Base-by-base conservation (phyloP, 1,140 invertebrate genomes). In the Globodera rostochiensis region DNA sequence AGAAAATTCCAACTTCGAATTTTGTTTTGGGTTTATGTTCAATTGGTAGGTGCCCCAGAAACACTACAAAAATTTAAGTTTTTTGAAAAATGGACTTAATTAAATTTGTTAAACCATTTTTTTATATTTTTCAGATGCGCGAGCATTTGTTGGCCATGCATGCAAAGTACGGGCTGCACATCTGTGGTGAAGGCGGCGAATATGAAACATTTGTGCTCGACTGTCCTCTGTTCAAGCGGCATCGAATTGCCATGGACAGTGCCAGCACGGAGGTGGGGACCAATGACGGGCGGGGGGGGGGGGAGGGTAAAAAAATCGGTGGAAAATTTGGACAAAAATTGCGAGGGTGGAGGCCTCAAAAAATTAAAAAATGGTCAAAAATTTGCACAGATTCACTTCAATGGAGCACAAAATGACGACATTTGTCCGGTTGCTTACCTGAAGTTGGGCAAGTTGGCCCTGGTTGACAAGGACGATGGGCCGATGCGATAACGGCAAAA, bases 161-260 rank as follows among this genome's bases (percentile, higher is more conserved):
- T 45, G 50, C 81, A 13, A 96, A 97, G 91, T 99, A 96, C 92
- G 95, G 96, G 15, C 67, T 77, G 64, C 83, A 87, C 64, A 74
- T 98, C 70, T 99, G 97, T 92, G 97, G 97, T 67, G 97, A 99
- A 92, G 97, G 97, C 66, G 97, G 97, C 73, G 97, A 99, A 91
- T 99, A 85, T 70, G 84, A 85, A 57, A 85, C 85, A 74, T 81
- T 77, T 57, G 81, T 84, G 9, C 47, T 88, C n/a, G 80, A 84
- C 21, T 86, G 86, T 81, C 70, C 81, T 53, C 81, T 87, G 71
- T 83, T 82, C 80, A 84, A 83, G 69, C 66, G 50, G 15, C 71
- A 83, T 45, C 60, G 86, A 4, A 76, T 86, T 15, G 66, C 46
- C 6, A 74, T 86, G 47, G 79, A 86, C 21, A 4, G 21, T 1